Base-by-base conservation (phyloP, 2,113 vertebrate species). In the Lampris megalopsis region DNA sequence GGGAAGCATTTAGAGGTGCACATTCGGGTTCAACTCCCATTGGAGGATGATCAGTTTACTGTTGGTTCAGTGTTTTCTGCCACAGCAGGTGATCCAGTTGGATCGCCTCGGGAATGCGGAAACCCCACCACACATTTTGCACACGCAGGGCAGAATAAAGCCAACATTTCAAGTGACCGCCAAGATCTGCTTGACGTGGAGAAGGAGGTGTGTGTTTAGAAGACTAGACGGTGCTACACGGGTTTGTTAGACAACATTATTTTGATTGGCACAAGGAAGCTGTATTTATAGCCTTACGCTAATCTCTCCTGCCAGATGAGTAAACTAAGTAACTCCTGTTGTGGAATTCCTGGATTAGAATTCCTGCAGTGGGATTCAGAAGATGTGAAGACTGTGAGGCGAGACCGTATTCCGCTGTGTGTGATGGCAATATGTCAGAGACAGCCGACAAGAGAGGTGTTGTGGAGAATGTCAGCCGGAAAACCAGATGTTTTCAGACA, bases 381-480 rank as follows among this genome's bases (percentile, higher is more conserved):
- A 13, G 35, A 36, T 48, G 58, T 13, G 10, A 11, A 53, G 50
- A 13, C 37, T 75, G 73, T 7, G 6, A 68, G 50, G 50, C 62
- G 63, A 73, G 10, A 63, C 64, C n/a, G 2, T 58, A 36, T 5
- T 59, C 50, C n/a, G 9, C 65, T 82, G n/a, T 5, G 38, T 80
- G 47, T 66, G 83, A 73, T 67, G 76, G 87, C 73, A 71, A 75
- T 75, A 88, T 88, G 86, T 88, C 81, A 86, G 73, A 72, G 63
- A 74, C 75, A 76, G 56, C 64, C 63, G 85, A 82, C 79, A 24
- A 24, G 24, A 24, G 24, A 24, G 24, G 24, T 24, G 24, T 36
- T 83, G 48, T 43, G 76, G 58, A 43, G 63, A 66, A 76, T 71
- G 62, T 47, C 50, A 75, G 64, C 52, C 68, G 45, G 50, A 1